Evolutionary conservation across 2,888 invertebrate genomes (phyloP).

Genomic region (Osmoderma eremita): DNA sequence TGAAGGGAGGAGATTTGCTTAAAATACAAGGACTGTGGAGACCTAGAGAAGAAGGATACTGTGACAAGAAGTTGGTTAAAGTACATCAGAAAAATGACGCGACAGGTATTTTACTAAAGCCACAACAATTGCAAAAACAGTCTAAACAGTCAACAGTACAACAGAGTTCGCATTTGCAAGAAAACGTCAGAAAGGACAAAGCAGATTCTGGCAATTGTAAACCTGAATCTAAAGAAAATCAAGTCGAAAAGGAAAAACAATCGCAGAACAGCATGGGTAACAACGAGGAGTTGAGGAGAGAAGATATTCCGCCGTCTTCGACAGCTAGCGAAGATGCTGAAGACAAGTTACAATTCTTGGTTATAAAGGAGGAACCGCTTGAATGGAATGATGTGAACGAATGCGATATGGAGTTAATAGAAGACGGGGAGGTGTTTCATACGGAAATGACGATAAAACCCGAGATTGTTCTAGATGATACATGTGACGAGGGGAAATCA

Average conservation of each 20-base stretch:
- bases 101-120: background rate
- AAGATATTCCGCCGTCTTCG: constrained; percentile 2
- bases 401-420: constrained; percentile 68
- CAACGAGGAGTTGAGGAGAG: background rate
- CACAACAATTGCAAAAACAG: constrained; percentile 22
- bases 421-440: constrained; percentile 74
- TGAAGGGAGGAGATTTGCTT: constrained; percentile 83
- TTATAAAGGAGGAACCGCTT: constrained; percentile 71
- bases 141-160: background rate
- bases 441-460: constrained; percentile 77
- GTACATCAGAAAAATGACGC: constrained; percentile 29
- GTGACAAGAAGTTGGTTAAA: constrained; percentile 41
- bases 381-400: constrained; percentile 77
- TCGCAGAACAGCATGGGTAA: background rate
- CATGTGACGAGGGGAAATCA: constrained; percentile 58
- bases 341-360: constrained; percentile 57
- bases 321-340: constrained; percentile 11
- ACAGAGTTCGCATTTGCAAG: background rate
- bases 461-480: constrained; percentile 63
- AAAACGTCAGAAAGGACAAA: constrained; percentile 8
- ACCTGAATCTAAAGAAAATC: constrained; percentile 11
- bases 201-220: constrained; percentile 4
- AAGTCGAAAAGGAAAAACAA: constrained; percentile 10
- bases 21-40: constrained; percentile 85
- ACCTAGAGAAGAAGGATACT: constrained; percentile 67